These are phyloP conservation scores for Sylvicapra grimmia DNA, from an alignment of 2,113 vertebrate species.

Conservation along the genomic window DNA sequence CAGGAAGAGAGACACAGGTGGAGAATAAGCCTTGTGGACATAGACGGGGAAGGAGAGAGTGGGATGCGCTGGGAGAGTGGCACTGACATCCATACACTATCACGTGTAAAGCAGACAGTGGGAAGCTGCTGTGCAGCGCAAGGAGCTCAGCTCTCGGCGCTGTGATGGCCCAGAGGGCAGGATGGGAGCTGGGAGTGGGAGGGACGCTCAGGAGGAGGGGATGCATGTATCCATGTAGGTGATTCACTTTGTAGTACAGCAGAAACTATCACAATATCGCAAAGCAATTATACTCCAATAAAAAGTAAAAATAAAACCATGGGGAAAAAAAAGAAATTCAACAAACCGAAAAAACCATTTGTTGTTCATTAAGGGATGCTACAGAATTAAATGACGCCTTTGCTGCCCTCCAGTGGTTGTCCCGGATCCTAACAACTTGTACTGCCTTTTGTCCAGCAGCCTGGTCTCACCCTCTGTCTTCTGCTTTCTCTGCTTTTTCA, in stretches of 20 bases:
- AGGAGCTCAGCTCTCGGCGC: background rate
- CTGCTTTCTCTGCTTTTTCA: background rate
- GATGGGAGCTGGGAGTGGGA: background rate
- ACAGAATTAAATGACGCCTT: background rate
- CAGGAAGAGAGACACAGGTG: background rate
- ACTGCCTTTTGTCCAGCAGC: background rate
- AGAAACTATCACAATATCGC: background rate
- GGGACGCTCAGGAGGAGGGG: background rate
- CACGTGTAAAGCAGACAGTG: background rate
- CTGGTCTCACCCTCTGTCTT: background rate
- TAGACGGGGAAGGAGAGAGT: background rate
- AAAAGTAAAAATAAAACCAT: background rate
- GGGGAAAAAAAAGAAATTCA: background rate
- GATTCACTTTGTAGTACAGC: background rate
- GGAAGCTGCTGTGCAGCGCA: background rate
- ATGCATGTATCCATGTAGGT: background rate
- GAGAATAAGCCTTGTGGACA: background rate
- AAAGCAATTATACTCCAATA: background rate
- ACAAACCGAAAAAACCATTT: background rate
- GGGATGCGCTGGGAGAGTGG: background rate
- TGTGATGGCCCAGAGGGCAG: background rate
- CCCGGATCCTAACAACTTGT: background rate
- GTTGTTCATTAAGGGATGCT: background rate
- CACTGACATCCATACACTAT: background rate
- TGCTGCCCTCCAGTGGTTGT: conserved; percentile 38